phyloP scores from a whole-genome alignment of 2,113 vertebrate species.

The Crotalus horridus region DNA sequence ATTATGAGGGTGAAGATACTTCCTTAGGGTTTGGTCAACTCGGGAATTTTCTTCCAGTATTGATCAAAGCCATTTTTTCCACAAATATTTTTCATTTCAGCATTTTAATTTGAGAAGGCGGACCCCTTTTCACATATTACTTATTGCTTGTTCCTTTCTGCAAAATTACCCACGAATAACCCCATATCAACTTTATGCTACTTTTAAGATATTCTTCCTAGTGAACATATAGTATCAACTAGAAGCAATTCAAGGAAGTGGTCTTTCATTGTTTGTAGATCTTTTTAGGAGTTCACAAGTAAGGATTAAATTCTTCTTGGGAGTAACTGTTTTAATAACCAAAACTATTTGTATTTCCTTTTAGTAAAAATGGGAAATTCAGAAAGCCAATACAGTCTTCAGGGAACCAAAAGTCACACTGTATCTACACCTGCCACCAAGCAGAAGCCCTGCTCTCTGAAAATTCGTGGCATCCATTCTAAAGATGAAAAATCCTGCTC shows the following conservation, averaged over 20 bases:
- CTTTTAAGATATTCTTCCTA: not conserved
- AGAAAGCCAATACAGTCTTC: conserved; percentile 95
- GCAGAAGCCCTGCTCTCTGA: conserved; percentile 84
- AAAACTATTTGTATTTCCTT: conserved; percentile 50
- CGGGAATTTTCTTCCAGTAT: not conserved
- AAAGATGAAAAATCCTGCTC: conserved; percentile 81
- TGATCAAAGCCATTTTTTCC: not conserved
- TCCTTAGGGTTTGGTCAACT: not conserved
- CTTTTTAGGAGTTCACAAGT: not conserved
- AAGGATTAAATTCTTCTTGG: conserved; percentile 28
- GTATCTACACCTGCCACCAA: conserved; percentile 73
- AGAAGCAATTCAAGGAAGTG: conserved; percentile 50
- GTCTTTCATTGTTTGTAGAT: conserved; percentile 28
- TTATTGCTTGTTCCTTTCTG: not conserved
- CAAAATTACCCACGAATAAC: not conserved
- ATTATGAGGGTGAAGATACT: not conserved
- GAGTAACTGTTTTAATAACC: conserved; percentile 31
- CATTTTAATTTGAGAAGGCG: not conserved
- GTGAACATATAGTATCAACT: conserved; percentile 46
- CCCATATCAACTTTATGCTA: not conserved
- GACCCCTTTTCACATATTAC: not conserved
- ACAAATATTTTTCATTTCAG: not conserved
- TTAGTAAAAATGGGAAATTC: conserved; percentile 93
- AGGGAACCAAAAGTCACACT: conserved; percentile 78
- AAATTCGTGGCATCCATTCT: conserved; percentile 74